Percentiles rank a stretch among this genome's conserved stretches.
phyloP scores from a whole-genome alignment of 2,797 vertebrate genomes.

The Karalla daura region DNA sequence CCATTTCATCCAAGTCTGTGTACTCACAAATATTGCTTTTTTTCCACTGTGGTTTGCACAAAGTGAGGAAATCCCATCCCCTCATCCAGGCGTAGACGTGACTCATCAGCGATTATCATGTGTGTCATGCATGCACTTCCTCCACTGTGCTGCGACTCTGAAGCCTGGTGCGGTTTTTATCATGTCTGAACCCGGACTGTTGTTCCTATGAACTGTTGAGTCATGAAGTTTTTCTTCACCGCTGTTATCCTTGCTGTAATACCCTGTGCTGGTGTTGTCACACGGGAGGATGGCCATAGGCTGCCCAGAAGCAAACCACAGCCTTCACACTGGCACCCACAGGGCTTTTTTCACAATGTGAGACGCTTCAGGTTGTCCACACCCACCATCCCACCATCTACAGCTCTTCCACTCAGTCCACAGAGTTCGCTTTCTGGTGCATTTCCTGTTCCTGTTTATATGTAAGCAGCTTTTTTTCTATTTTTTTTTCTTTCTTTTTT shows the following conservation, averaged over 20 bases:
- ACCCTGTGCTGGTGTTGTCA: conserved; percentile 31
- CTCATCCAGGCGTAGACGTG: conserved; percentile 33
- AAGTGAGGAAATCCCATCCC: neutral
- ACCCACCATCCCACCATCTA: conserved; percentile 12
- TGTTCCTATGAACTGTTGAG: conserved; percentile 64
- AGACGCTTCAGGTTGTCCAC: conserved; percentile 26
- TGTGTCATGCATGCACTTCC: conserved; percentile 43
- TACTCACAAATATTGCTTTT: neutral
- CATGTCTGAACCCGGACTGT: conserved; percentile 34
- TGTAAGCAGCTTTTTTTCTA: conserved; percentile 34
- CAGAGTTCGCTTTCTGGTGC: neutral
- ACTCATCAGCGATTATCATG: conserved; percentile 57
- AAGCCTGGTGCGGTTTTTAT: conserved; percentile 10
- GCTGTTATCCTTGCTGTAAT: conserved; percentile 51
- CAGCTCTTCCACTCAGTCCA: conserved; percentile 21
- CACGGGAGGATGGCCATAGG: conserved; percentile 9
- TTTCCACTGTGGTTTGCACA: neutral
- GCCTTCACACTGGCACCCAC: conserved; percentile 1
- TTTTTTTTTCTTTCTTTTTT: too few species aligned
- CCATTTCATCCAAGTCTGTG: conserved; percentile 7
- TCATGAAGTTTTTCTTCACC: conserved; percentile 63
- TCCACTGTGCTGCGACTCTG: conserved; percentile 9
- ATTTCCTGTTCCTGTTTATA: conserved; percentile 57
- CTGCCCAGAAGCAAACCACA: conserved; percentile 22
- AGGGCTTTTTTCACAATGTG: conserved; percentile 43